Percentiles rank a stretch among this genome's conserved stretches.
Evolutionary conservation across 1,140 invertebrate species (phyloP).

Genomic region (Plectrocnemia conspersa): DNA sequence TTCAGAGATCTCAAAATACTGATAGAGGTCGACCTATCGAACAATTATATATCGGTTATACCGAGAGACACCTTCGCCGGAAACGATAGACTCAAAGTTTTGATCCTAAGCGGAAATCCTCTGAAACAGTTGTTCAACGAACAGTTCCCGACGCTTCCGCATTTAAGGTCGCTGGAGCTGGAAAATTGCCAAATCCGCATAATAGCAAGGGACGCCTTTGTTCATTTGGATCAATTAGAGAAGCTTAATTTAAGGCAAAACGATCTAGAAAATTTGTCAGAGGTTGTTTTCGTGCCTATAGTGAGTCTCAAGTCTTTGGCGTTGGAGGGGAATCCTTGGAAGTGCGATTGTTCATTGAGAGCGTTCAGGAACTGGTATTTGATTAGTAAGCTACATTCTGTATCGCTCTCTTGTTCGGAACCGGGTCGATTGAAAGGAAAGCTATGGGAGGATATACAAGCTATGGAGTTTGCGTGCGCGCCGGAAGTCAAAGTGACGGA

Average conservation of each 20-base stretch:
- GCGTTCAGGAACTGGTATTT: slow-evolving; percentile 71
- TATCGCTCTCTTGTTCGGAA: slow-evolving; percentile 59
- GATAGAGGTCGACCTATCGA: slow-evolving; percentile 73
- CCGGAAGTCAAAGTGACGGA: slow-evolving; percentile 59
- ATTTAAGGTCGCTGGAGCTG: slow-evolving; percentile 66
- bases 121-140: slow-evolving; percentile 56
- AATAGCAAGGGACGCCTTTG: slow-evolving; percentile 63
- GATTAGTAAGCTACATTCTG: slow-evolving; percentile 60
- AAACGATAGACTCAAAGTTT: slow-evolving; percentile 65
- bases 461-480: slow-evolving; percentile 68
- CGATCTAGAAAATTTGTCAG: slow-evolving; percentile 60
- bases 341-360: slow-evolving; percentile 73
- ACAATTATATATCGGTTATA: slow-evolving; percentile 64
- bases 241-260: slow-evolving; percentile 68
- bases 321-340: slow-evolving; percentile 75
- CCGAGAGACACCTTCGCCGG: slow-evolving; percentile 68
- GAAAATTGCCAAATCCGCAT: slow-evolving; percentile 61
- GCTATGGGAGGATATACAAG: slow-evolving; percentile 62
- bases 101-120: slow-evolving; percentile 68
- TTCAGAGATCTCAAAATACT: slow-evolving; percentile 75
- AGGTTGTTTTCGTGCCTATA: slow-evolving; percentile 61
- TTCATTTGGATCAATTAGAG: slow-evolving; percentile 62
- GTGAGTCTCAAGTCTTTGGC: slow-evolving; percentile 65
- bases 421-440: slow-evolving; percentile 56
- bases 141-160: slow-evolving; percentile 68